Evolutionary conservation across 92 coral and sea anemone genomes (phyloP), one percentile per base, ranked within the genome.

Genomic region (Diadumene lineata): DNA sequence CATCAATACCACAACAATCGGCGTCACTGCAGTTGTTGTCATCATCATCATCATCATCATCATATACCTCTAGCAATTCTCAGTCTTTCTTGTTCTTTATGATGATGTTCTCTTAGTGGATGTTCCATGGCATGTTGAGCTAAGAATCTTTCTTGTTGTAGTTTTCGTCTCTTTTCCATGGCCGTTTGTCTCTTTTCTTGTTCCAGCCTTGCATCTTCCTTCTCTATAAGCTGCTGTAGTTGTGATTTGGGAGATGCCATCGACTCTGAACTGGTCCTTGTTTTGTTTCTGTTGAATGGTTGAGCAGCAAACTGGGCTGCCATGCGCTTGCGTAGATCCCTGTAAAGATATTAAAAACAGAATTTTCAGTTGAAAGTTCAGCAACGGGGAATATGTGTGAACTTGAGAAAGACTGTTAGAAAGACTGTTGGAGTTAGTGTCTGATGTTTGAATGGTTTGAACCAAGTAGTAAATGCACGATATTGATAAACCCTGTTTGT

Each of bases 51-150:
- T n/a, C n/a, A n/a, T n/a, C n/a, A n/a, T n/a, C n/a, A n/a, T n/a
- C n/a, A n/a, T 15, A 21, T 50, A 92, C 98, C 90, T 90, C 79
- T 74, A 25, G 82, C 29, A 31, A 81, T 76, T 62, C 82, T 74
- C 9, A 70, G 50, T 61, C 64, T 44, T 22, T 85, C 93, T 43
- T 64, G 60, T 23, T 81, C 65, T 13, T 75, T 33, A 15, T 66
- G 84, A 66, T 90, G 92, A 63, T 91, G 97, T 17, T 87, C 87
- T 77, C 96, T 80, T 15, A 94, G 69, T 0, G 98, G 98, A 46
- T 94, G 98, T 38, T 80, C 87, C 17, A 92, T 69, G 18, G 93
- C 97, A n/a, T 86, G 92, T 32, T 94, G 97, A 21, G 77, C 82
- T 15, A 82, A 76, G 50, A 94, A 94, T 50, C 77, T 83, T 31